Percentiles rank a stretch among this genome's conserved stretches.
Evolutionary conservation across 1,140 invertebrate genomes (phyloP).

Genomic region (Eubasilissa regina): DNA sequence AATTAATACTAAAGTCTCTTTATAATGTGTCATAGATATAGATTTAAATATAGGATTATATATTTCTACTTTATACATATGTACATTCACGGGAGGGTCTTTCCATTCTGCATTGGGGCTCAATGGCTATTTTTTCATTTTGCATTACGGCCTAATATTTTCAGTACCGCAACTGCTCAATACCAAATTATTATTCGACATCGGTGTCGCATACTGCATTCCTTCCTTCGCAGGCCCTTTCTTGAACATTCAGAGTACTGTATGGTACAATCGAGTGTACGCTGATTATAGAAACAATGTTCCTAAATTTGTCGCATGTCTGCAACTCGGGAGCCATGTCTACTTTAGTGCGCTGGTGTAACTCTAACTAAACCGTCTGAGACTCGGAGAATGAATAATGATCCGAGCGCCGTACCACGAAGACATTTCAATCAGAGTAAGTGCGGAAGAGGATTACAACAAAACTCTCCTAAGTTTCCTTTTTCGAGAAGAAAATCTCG

Average conservation of each 20-base stretch:
- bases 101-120: no score
- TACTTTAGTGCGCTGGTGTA: conserved; percentile 11
- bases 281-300: conserved; percentile 1
- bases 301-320: conserved; percentile 6
- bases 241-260: not conserved
- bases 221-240: no score
- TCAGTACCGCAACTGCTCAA: no score
- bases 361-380: conserved; percentile 29
- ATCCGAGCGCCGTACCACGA: conserved; percentile 54
- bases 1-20: no score
- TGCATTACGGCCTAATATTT: no score
- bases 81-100: no score
- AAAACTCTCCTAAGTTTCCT: conserved; percentile 38
- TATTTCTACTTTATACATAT: no score
- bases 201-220: not conserved
- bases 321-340: conserved; percentile 4
- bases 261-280: not conserved
- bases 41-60: no score
- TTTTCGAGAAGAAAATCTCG: conserved; percentile 8
- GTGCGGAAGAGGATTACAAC: conserved; percentile 50
- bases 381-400: conserved; percentile 58
- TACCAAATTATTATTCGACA: not conserved
- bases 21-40: no score
- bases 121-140: no score
- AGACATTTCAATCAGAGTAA: conserved; percentile 61